These are phyloP conservation scores for Dicyrtomina minuta DNA, from an alignment of 2,888 invertebrate genomes.

Conservation along the genomic window DNA sequence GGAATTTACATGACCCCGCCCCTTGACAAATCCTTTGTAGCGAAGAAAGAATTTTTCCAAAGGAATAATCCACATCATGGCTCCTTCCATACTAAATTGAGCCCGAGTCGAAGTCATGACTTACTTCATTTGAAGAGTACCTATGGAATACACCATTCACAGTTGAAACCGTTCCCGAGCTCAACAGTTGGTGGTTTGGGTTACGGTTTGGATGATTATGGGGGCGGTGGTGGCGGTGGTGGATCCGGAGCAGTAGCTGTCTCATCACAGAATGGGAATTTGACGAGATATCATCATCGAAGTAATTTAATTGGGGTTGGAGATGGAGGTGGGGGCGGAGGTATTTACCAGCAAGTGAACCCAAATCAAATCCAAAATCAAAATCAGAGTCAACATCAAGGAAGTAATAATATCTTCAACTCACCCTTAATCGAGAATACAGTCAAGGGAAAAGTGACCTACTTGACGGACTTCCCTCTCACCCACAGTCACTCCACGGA, in stretches of 20 bases:
- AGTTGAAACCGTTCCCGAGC: constrained; percentile 42
- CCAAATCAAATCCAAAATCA: too few relatives aligned
- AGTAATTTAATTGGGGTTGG: background rate
- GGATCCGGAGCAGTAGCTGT: background rate
- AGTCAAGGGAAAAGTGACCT: constrained; percentile 51
- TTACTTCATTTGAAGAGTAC: constrained; percentile 49
- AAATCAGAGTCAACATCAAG: too few relatives aligned
- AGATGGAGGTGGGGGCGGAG: background rate
- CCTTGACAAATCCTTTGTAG: constrained; percentile 43
- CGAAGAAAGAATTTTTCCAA: constrained; percentile 48
- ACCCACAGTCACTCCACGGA: constrained; percentile 35
- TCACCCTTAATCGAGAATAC: constrained; percentile 49
- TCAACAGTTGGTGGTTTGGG: constrained; percentile 32
- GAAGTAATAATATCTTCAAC: background rate
- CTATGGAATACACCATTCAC: constrained; percentile 46
- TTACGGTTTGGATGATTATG: constrained; percentile 32
- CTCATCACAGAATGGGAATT: background rate
- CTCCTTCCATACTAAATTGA: constrained; percentile 50
- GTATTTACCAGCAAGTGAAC: constrained; percentile 23
- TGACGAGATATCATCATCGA: constrained; percentile 10
- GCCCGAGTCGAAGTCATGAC: constrained; percentile 51
- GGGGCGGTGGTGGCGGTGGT: too few relatives aligned
- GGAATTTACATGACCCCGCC: constrained; percentile 21
- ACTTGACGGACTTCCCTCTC: constrained; percentile 51
- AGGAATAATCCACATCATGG: constrained; percentile 51